These are phyloP conservation scores for Protaetia brevitarsis DNA, from an alignment of 1,140 invertebrate species.

Conservation along the genomic window DNA sequence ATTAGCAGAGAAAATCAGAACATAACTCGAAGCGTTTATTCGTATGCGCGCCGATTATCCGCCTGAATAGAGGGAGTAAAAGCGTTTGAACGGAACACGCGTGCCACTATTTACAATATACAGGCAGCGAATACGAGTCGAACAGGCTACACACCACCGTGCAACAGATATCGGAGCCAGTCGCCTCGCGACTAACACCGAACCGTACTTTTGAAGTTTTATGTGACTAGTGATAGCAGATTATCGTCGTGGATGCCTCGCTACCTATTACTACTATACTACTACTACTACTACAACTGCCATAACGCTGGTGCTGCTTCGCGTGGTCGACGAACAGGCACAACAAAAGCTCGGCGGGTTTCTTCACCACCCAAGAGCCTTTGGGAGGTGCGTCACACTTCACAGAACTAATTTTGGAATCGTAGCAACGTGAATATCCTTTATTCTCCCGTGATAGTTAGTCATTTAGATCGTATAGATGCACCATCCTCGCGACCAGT, in stretches of 20 bases:
- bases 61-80: neutral
- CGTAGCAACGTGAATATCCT: neutral
- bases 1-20: neutral
- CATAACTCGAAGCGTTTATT: neutral
- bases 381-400: neutral
- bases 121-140: neutral
- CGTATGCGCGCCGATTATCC: neutral
- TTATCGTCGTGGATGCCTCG: slow-evolving; percentile 7
- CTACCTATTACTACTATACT: neutral
- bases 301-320: neutral
- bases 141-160: neutral
- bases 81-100: neutral
- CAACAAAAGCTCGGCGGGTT: neutral
- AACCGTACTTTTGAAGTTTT: neutral
- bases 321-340: slow-evolving; percentile 2
- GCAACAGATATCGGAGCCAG: slow-evolving; percentile 7
- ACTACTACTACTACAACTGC: neutral
- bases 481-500: neutral
- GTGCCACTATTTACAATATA: slow-evolving; percentile 8
- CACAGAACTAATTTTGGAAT: neutral
- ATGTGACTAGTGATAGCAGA: slow-evolving; percentile 8
- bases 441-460: neutral
- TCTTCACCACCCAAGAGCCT: neutral
- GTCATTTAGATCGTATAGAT: neutral
- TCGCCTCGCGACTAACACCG: neutral